These are phyloP conservation scores for Panagrolaimus sp. DNA, from an alignment of 1,140 invertebrate species.

Conservation along the genomic window DNA sequence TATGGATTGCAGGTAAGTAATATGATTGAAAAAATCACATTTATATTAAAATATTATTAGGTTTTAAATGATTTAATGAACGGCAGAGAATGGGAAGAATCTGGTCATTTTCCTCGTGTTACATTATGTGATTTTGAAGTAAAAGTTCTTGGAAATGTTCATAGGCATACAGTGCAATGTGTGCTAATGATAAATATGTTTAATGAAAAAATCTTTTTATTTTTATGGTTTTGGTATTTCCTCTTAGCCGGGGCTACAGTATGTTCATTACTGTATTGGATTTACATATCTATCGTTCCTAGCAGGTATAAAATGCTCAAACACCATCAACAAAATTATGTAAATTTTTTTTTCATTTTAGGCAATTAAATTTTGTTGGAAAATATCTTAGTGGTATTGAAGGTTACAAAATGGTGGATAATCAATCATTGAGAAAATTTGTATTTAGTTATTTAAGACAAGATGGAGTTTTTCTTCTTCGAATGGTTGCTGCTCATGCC, in stretches of 20 bases:
- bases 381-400: slow-evolving; percentile 59
- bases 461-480: slow-evolving; percentile 57
- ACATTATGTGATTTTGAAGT: slow-evolving; percentile 60
- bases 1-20: slow-evolving; percentile 51
- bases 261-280: slow-evolving; percentile 59
- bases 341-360: slow-evolving; percentile 37
- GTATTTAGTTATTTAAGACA: slow-evolving; percentile 58
- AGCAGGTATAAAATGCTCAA: slow-evolving; percentile 52
- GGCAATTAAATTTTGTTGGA: slow-evolving; percentile 59
- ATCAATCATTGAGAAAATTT: slow-evolving; percentile 56
- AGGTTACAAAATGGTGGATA: slow-evolving; percentile 60
- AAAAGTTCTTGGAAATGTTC: slow-evolving; percentile 58
- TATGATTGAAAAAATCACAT: not conserved
- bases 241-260: slow-evolving; percentile 56
- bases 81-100: slow-evolving; percentile 58
- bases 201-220: slow-evolving; percentile 67
- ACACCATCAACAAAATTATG: not conserved
- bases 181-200: slow-evolving; percentile 76
- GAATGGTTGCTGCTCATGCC: slow-evolving; percentile 59
- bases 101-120: slow-evolving; percentile 45
- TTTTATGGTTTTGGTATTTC: slow-evolving; percentile 60
- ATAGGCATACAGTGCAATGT: slow-evolving; percentile 58
- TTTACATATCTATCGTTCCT: slow-evolving; percentile 58
- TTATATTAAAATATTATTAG: slow-evolving; percentile 38
- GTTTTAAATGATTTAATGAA: slow-evolving; percentile 58